Conservation (phyloP, 2,113 vertebrate genomes). For the Nannospalax galili region DNA sequence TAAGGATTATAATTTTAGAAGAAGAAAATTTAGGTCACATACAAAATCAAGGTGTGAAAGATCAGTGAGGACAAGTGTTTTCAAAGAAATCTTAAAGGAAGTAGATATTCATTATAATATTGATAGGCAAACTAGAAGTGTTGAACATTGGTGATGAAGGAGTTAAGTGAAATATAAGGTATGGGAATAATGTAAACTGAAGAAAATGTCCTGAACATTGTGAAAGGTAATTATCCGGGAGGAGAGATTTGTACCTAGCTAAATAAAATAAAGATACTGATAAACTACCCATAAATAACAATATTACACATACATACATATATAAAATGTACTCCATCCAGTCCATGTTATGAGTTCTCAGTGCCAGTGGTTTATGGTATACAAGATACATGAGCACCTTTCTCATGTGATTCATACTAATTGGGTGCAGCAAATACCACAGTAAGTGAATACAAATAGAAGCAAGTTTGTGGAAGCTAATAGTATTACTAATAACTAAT, state of each 20-base stretch:
- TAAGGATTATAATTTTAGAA: background rate
- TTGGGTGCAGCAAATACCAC: background rate
- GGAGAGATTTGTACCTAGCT: background rate
- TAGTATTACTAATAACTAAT: background rate
- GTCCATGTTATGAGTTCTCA: background rate
- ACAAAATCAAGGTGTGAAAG: background rate
- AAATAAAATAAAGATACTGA: background rate
- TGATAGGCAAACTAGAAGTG: background rate
- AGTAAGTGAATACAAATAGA: background rate
- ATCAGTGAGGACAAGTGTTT: background rate
- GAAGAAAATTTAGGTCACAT: background rate
- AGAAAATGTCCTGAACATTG: background rate
- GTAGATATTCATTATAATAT: background rate
- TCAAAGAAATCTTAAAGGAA: background rate
- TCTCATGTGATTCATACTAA: background rate
- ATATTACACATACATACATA: background rate
- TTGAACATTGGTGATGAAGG: background rate
- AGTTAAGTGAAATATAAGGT: background rate
- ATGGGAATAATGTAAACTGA: background rate
- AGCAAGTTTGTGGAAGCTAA: background rate
- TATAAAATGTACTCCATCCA: background rate
- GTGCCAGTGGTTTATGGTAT: background rate
- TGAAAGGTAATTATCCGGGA: background rate
- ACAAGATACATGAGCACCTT: background rate
- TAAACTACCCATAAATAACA: background rate